phyloP scores from a whole-genome alignment of 2,888 invertebrate genomes.

The Drosophila flavopinicola region DNA sequence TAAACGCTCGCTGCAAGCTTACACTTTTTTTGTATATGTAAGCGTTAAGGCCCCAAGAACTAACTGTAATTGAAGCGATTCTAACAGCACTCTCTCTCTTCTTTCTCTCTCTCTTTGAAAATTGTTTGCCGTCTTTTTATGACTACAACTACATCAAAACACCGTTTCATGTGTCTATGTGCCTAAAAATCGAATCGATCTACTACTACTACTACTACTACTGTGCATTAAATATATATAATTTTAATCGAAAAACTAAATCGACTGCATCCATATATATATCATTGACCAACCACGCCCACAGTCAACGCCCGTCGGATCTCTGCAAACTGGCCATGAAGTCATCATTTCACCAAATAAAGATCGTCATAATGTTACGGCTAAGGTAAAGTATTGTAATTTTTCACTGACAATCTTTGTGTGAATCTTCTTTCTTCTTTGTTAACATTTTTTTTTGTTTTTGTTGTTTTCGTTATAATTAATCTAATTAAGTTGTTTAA shows the following conservation, averaged over 20 bases:
- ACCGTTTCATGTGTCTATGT: no score
- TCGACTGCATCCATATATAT: slow-evolving; percentile 46
- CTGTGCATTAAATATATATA: slow-evolving; percentile 24
- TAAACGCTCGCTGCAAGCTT: slow-evolving; percentile 57
- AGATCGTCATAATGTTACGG: slow-evolving; percentile 92
- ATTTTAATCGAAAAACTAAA: slow-evolving; percentile 36
- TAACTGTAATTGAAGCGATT: slow-evolving; percentile 61
- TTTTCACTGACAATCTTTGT: slow-evolving; percentile 31
- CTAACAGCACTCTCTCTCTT: slow-evolving; percentile 68
- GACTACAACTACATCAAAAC: slow-evolving; percentile 43
- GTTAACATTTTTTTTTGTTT: neutral
- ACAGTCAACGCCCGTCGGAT: slow-evolving; percentile 96
- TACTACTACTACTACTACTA: slow-evolving; percentile 10
- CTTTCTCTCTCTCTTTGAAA: slow-evolving; percentile 59
- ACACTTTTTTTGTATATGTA: slow-evolving; percentile 24
- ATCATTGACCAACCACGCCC: slow-evolving; percentile 49
- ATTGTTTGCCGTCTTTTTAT: slow-evolving; percentile 32
- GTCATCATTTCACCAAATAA: slow-evolving; percentile 95
- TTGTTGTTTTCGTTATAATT: slow-evolving; percentile 12
- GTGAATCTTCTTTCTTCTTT: slow-evolving; percentile 17
- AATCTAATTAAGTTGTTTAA: slow-evolving; percentile 17
- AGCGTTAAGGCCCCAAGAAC: slow-evolving; percentile 37
- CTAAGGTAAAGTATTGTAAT: slow-evolving; percentile 87
- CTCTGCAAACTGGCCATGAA: slow-evolving; percentile 95
- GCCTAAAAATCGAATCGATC: neutral